A percentile compares a stretch with the other conserved stretches of the same genome.
phyloP scores from a whole-genome alignment of 2,888 invertebrate genomes.

The Andrena flavipes region DNA sequence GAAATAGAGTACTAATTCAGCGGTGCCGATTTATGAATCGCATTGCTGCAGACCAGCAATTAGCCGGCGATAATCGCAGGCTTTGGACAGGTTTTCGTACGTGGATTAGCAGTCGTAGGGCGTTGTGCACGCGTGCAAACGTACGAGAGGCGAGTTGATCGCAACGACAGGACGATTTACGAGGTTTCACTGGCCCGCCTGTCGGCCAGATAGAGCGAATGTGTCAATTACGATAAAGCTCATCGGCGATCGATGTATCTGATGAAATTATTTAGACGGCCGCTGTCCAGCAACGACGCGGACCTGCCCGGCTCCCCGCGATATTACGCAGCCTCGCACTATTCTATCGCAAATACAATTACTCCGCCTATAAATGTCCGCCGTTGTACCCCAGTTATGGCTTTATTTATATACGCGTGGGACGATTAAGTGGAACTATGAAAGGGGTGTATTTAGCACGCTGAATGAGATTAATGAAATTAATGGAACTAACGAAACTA shows the following conservation, averaged over 20 bases:
- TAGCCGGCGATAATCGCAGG: constrained; percentile 38
- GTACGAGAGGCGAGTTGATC: constrained; percentile 58
- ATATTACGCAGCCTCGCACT: constrained; percentile 52
- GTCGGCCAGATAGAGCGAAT: constrained; percentile 69
- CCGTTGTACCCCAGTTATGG: constrained; percentile 11
- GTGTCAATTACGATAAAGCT: constrained; percentile 75
- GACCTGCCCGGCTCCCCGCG: constrained; percentile 38
- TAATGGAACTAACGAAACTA: neutral
- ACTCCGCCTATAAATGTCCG: constrained; percentile 42
- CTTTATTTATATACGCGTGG: constrained; percentile 42
- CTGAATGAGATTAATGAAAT: neutral
- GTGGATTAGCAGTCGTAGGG: constrained; percentile 58
- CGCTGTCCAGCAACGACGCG: constrained; percentile 60
- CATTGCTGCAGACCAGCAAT: constrained; percentile 17
- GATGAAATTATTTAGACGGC: constrained; percentile 74
- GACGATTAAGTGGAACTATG: constrained; percentile 10
- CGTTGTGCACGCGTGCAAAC: constrained; percentile 59
- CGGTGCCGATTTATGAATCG: neutral
- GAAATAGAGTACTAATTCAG: neutral
- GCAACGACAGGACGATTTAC: constrained; percentile 73
- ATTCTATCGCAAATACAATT: constrained; percentile 57
- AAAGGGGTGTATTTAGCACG: neutral
- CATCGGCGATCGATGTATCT: constrained; percentile 71
- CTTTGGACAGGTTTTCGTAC: constrained; percentile 50
- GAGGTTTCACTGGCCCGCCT: constrained; percentile 70